phyloP scores from a whole-genome alignment of 2,113 vertebrate species.

The Crotalus horridus region DNA sequence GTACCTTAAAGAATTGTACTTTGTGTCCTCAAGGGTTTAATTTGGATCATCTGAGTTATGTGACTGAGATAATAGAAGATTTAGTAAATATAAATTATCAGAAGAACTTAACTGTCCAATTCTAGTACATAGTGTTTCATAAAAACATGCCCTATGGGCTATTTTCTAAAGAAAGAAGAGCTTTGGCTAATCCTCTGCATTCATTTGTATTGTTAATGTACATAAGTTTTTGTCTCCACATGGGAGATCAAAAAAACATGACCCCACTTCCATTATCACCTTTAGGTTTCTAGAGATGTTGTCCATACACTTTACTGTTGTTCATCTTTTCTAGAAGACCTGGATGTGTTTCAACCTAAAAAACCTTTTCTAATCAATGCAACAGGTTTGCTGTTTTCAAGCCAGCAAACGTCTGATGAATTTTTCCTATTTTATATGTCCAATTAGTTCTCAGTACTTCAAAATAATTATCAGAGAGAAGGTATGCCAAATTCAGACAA shows the following conservation, averaged over 20 bases:
- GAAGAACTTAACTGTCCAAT: conserved; percentile 43
- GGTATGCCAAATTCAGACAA: neutral
- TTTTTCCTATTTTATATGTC: neutral
- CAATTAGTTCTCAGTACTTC: neutral
- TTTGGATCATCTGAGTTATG: conserved; percentile 55
- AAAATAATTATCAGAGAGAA: neutral
- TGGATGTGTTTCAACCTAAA: neutral
- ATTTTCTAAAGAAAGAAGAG: neutral
- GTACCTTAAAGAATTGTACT: conserved; percentile 52
- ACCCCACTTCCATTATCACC: neutral
- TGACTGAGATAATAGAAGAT: conserved; percentile 50
- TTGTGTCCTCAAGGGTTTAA: conserved; percentile 51
- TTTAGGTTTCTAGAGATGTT: neutral
- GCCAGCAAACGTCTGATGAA: neutral
- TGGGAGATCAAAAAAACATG: neutral
- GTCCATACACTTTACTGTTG: neutral
- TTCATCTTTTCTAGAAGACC: neutral
- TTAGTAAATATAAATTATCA: conserved; percentile 51
- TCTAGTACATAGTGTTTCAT: conserved; percentile 4
- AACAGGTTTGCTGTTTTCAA: neutral
- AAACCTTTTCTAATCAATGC: neutral
- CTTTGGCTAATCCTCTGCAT: neutral
- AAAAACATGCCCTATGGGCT: neutral
- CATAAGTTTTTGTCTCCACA: neutral
- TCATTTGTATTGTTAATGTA: neutral